phyloP scores from a whole-genome alignment of 92 coral and sea anemone species.

The Bergia sp. region DNA sequence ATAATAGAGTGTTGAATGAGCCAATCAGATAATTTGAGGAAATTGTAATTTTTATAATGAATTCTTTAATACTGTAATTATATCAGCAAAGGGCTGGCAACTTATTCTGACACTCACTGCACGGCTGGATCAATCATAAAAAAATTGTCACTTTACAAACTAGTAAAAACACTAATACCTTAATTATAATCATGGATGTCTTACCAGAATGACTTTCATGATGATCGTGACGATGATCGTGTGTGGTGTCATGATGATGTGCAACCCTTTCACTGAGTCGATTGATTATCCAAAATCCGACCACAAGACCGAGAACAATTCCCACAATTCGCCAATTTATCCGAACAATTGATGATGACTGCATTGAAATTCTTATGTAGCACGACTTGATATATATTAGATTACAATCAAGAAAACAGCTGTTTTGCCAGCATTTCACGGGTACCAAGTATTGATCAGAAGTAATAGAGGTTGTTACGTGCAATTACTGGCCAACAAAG shows the following conservation, averaged over 20 bases:
- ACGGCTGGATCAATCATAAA: slow-evolving; percentile 17
- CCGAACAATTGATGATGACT: slow-evolving; percentile 15
- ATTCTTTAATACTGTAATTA: slow-evolving; percentile 13
- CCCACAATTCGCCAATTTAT: slow-evolving; percentile 27
- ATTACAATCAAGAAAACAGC: background rate
- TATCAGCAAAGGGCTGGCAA: slow-evolving; percentile 18
- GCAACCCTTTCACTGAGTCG: slow-evolving; percentile 17
- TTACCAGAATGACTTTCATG: slow-evolving; percentile 14
- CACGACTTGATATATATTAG: slow-evolving; percentile 9
- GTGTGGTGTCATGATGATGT: background rate
- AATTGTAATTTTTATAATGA: slow-evolving; percentile 12
- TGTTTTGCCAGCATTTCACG: background rate
- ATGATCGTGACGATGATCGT: slow-evolving; percentile 13
- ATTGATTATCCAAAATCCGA: slow-evolving; percentile 40
- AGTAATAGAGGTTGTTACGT: slow-evolving; percentile 10
- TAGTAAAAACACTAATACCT: slow-evolving; percentile 8
- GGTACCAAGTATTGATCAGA: slow-evolving; percentile 14
- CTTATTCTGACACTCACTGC: slow-evolving; percentile 17
- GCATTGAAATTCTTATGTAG: slow-evolving; percentile 12
- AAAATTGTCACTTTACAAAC: slow-evolving; percentile 7
- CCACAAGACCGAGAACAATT: slow-evolving; percentile 21
- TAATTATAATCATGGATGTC: slow-evolving; percentile 12
- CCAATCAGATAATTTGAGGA: slow-evolving; percentile 12
- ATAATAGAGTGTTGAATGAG: slow-evolving; percentile 11
- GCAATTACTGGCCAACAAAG: slow-evolving; percentile 14